Conservation (phyloP, 2,113 vertebrate species). For the Peromyscus leucopus region DNA sequence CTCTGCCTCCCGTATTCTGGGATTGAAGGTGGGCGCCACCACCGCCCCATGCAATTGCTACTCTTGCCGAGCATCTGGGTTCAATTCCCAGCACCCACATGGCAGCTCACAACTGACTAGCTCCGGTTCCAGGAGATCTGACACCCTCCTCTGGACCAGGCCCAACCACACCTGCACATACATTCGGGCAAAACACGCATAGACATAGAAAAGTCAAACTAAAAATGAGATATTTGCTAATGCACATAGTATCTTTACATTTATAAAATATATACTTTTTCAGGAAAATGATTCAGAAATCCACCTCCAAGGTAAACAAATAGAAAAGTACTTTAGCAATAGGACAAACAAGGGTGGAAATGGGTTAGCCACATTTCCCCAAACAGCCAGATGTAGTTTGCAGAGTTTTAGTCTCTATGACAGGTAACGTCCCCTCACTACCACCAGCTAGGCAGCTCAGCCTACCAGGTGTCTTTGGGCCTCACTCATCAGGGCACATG, state of each 20-base stretch:
- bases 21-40: no score
- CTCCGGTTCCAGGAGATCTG: background rate
- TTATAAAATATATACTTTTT: constrained; percentile 21
- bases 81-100: background rate
- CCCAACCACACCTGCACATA: background rate
- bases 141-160: background rate
- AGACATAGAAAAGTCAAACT: background rate
- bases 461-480: background rate
- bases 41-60: background rate
- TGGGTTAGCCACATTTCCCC: constrained; percentile 9
- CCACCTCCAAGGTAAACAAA: constrained; percentile 38
- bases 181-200: background rate
- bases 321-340: constrained; percentile 36
- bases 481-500: constrained; percentile 8
- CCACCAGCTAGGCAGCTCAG: background rate
- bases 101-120: background rate
- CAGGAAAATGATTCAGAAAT: constrained; percentile 6
- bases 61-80: background rate
- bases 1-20: no score
- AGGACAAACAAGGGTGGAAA: background rate
- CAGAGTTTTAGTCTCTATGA: constrained; percentile 45
- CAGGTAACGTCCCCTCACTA: background rate
- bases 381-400: background rate
- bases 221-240: background rate
- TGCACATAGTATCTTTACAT: background rate